phyloP scores from a whole-genome alignment of 2,797 vertebrate species.

The Sandelia bainsii region DNA sequence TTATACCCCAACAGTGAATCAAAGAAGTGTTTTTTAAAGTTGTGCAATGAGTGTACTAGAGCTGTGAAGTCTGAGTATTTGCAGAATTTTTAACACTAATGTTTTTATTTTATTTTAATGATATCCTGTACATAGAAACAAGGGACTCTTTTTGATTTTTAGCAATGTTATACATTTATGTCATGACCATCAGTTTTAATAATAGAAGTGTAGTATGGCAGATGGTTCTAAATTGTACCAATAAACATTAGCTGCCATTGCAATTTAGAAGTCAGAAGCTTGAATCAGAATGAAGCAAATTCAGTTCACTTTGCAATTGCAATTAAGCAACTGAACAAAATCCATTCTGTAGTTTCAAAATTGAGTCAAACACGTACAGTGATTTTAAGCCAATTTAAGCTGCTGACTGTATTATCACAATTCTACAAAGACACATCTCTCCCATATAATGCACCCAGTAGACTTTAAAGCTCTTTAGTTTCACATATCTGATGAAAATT shows the following conservation, averaged over 20 bases:
- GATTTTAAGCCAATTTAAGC: neutral
- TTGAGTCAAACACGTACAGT: neutral
- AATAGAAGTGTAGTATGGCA: no score
- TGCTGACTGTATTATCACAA: neutral
- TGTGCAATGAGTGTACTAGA: conserved; percentile 14
- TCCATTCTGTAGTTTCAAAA: neutral
- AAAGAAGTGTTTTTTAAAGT: neutral
- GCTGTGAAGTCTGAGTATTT: conserved; percentile 13
- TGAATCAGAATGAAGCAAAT: neutral
- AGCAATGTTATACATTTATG: no score
- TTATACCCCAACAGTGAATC: neutral
- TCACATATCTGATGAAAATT: no score
- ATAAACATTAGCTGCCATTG: neutral
- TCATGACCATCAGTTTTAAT: no score
- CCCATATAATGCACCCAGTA: no score
- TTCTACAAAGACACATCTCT: neutral
- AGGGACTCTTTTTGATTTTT: neutral
- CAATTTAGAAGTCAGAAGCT: neutral
- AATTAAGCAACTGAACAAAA: neutral
- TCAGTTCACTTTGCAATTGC: neutral
- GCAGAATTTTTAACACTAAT: neutral
- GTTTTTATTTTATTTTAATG: neutral
- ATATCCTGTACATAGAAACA: neutral
- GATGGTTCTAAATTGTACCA: neutral
- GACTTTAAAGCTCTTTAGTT: no score